A percentile compares a stretch with the other conserved stretches of the same genome.
phyloP scores from a whole-genome alignment of 2,888 invertebrate genomes.

The Macaria notata region DNA sequence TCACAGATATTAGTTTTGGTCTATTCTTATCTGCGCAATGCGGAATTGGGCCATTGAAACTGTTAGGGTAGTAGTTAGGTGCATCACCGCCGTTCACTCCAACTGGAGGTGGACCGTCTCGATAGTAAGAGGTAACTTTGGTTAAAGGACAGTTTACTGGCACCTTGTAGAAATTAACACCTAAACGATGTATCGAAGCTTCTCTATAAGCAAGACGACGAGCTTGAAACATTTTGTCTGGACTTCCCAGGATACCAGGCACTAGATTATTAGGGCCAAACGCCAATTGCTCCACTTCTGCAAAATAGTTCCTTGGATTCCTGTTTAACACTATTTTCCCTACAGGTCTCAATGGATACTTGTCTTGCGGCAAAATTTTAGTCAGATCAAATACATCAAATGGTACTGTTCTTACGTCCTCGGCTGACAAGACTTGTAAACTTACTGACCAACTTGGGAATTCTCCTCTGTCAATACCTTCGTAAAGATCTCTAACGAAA shows the following conservation, averaged over 20 bases:
- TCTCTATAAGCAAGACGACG: conserved; percentile 92
- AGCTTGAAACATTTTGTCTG: conserved; percentile 93
- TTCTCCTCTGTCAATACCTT: conserved; percentile 88
- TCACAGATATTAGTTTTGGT: conserved; percentile 71
- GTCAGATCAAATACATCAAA: conserved; percentile 96
- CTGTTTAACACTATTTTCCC: conserved; percentile 90
- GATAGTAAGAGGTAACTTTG: conserved; percentile 87
- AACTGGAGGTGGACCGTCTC: conserved; percentile 89
- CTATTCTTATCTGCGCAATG: conserved; percentile 79
- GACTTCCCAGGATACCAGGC: conserved; percentile 93
- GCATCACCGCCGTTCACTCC: conserved; percentile 89
- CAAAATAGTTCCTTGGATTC: conserved; percentile 93
- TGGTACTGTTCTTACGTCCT: conserved; percentile 87
- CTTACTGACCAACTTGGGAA: conserved; percentile 89
- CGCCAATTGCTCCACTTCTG: conserved; percentile 90
- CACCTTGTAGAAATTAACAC: conserved; percentile 92
- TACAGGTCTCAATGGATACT: conserved; percentile 90
- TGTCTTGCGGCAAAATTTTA: conserved; percentile 88
- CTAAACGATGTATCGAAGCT: conserved; percentile 91
- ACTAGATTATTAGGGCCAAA: conserved; percentile 92
- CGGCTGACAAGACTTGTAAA: conserved; percentile 91
- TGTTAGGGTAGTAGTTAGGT: conserved; percentile 97
- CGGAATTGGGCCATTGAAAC: conserved; percentile 90
- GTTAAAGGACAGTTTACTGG: conserved; percentile 95
- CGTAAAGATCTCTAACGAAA: conserved; percentile 91